These are phyloP conservation scores for Agrilus cyanescens DNA, from an alignment of 2,888 invertebrate genomes.

Conservation along the genomic window DNA sequence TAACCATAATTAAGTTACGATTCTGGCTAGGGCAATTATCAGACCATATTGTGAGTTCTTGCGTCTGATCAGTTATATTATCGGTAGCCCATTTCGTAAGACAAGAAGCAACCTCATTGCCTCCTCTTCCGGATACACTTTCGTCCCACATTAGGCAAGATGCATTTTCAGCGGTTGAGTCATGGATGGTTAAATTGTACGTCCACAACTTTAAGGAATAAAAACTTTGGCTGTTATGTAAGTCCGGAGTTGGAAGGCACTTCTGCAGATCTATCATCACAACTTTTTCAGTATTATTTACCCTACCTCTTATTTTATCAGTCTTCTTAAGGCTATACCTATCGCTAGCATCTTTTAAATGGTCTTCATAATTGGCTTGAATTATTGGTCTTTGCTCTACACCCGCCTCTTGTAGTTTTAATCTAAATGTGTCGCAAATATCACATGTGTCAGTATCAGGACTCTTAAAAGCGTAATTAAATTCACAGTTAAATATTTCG, in stretches of 20 bases:
- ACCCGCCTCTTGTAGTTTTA: neutral
- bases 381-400: conserved; percentile 2
- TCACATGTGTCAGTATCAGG: conserved; percentile 9
- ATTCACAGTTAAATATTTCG: conserved; percentile 13
- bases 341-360: conserved; percentile 10
- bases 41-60: conserved; percentile 12
- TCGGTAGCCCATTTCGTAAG: conserved; percentile 11
- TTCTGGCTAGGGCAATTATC: conserved; percentile 16
- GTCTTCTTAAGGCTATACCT: conserved; percentile 9
- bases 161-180: conserved; percentile 8
- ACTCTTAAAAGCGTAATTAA: conserved; percentile 10
- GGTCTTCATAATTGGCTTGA: conserved; percentile 6
- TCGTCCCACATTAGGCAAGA: conserved; percentile 15
- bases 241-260: conserved; percentile 12
- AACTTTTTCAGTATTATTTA: conserved; percentile 3
- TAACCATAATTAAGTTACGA: conserved; percentile 10
- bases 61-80: no score
- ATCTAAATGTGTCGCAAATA: conserved; percentile 4
- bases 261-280: conserved; percentile 15
- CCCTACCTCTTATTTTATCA: conserved; percentile 5
- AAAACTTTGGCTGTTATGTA: conserved; percentile 14
- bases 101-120: conserved; percentile 16
- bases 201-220: conserved; percentile 17
- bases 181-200: conserved; percentile 13
- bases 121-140: conserved; percentile 14